Evolutionary conservation across 2,797 vertebrate genomes (phyloP), one percentile per base, ranked within the genome.

Genomic region (Sarcoramphus papa): DNA sequence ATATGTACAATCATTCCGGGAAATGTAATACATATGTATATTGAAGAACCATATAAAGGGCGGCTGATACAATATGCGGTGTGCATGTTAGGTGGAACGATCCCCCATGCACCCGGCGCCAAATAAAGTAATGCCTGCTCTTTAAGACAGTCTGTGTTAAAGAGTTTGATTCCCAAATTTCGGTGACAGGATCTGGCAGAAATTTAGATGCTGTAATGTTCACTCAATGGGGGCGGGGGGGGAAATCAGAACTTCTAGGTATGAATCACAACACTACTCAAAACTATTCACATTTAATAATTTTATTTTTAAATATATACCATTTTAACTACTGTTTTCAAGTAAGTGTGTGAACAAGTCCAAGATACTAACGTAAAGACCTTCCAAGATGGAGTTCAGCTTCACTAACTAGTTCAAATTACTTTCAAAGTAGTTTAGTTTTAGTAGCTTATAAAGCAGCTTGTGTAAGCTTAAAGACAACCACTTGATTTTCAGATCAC

Each of bases 371-470:
- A 90, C 8, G 2, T 53, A 87, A 85, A 63, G 25, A 51, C 7
- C 24, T 92, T 90, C 70, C 41, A 76, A 68, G 41, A 81, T 3
- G 20, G 19, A 89, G 62, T 82, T 94, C 78, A 87, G 88, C 63
- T 95, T 63, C 75, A 87, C 14, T 74, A 89, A 86, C 35, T 74
- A 96, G 47, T 84, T 92, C 77, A 90, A 73, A 62, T 76, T 87
- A 95, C 64, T 90, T 96, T 60, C 23, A 78, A 91, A 88, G 72
- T 65, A 68, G 59, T 94, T 88, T 43, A 51, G 54, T 62, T 93
- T 92, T 86, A 91, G 80, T 70, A 88, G 73, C 60, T 88, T 86
- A 82, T 79, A 93, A 90, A 94, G 64, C 89, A 91, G 88, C 70
- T 75, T 92, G 35, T 64, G 41, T 35, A 87, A 68, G 51, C 59